Evolutionary conservation across 2,113 vertebrate genomes (phyloP), one percentile per base, ranked within the genome.

Genomic region (Daphoenositta chrysoptera): DNA sequence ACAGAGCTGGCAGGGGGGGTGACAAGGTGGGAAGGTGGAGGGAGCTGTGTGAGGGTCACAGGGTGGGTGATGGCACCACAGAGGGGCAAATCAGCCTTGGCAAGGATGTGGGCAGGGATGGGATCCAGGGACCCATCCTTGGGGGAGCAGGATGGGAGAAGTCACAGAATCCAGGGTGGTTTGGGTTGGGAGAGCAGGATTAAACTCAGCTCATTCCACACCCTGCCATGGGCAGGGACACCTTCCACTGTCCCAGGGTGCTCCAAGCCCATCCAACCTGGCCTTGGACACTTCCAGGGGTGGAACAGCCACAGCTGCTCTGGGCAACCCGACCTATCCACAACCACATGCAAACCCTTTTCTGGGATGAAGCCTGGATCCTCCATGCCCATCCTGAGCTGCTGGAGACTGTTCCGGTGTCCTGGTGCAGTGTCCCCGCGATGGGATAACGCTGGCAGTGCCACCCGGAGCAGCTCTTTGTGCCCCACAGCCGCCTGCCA

Each of bases 401-500:
- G 21, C 51, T 63, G 57, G 44, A 18, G 28, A 4, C 16, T 4
- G 23, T 15, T 6, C 8, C 0, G 0, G 28, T 31, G 26, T 58
- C 60, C 54, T 1, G 4, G 10, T 40, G 53, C 54, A 48, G n/a
- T 4, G 12, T 57, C 24, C 63, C 68, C 3, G 0, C 0, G 0
- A 21, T 4, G 13, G 24, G 58, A 10, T 6, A n/a, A 23, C 0
- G 4, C 19, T 8, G 63, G 50, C 65, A 35, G 23, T 9, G 40
- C 16, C 64, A 33, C 15, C 64, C 44, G 4, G 44, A 63, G 70
- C 51, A 37, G 51, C 79, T 79, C 42, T 2, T 5, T 3, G 37
- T 5, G n/a, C n/a, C 26, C 13, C 18, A 2, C 15, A 5, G 51
- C 54, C 1, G 0, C 0, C n/a, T 12, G n/a, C 26, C 26, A 4